phyloP scores from a whole-genome alignment of 2,797 vertebrate genomes.

The Columba guinea region DNA sequence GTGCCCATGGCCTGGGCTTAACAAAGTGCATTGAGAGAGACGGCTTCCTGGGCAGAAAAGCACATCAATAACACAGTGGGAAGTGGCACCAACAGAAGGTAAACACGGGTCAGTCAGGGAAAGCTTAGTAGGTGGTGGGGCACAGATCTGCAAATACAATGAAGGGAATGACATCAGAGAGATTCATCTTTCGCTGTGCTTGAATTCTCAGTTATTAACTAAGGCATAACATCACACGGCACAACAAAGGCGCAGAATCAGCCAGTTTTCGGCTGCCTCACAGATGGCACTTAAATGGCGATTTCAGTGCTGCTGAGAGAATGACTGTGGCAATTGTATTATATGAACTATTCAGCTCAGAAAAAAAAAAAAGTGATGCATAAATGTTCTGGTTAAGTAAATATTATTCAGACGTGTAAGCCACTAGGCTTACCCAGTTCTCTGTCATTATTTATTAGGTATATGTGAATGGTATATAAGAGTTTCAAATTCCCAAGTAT shows the following conservation, averaged over 20 bases:
- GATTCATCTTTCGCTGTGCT: conserved; percentile 54
- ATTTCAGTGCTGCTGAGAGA: conserved; percentile 63
- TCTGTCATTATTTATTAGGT: conserved; percentile 57
- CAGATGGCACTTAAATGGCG: conserved; percentile 79
- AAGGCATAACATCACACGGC: conserved; percentile 75
- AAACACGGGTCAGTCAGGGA: conserved; percentile 79
- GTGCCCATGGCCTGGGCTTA: conserved; percentile 63
- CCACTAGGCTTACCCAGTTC: conserved; percentile 17
- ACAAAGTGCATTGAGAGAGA: conserved; percentile 70
- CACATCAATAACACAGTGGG: conserved; percentile 86
- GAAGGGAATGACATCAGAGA: conserved; percentile 68
- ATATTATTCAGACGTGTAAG: conserved; percentile 51
- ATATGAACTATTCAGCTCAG: conserved; percentile 23
- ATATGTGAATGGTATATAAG: neutral
- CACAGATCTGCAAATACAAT: conserved; percentile 61
- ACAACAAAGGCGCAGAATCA: conserved; percentile 66
- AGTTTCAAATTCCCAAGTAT: conserved; percentile 52
- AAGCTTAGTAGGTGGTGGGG: conserved; percentile 72
- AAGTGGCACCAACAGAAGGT: conserved; percentile 84
- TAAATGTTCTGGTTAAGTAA: conserved; percentile 47
- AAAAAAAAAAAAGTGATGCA: neutral
- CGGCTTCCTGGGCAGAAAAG: conserved; percentile 75
- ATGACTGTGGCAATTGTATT: conserved; percentile 49
- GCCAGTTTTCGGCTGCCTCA: conserved; percentile 71
- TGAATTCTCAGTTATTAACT: conserved; percentile 77